phyloP scores from a whole-genome alignment of 2,888 invertebrate genomes.

The Bimastos eiseni region DNA sequence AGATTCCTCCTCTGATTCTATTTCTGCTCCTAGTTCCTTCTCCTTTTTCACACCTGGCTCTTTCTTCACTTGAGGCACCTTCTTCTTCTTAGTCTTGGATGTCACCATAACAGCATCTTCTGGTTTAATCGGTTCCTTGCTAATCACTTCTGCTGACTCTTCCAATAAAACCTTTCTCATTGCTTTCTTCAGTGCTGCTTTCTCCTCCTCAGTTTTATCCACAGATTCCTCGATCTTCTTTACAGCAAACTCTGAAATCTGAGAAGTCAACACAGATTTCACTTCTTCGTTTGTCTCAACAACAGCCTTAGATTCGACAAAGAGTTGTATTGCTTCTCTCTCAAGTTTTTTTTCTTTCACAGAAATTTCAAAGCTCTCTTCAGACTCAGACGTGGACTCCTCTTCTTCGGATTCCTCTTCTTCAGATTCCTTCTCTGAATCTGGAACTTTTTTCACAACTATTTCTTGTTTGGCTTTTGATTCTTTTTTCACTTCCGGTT shows the following conservation, averaged over 20 bases:
- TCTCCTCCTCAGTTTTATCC: slow-evolving; percentile 2
- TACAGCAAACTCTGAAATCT: background rate
- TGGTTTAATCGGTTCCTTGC: background rate
- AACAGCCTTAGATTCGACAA: background rate
- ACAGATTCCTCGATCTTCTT: slow-evolving; percentile 21
- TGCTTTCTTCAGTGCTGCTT: background rate
- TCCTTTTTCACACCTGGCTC: background rate
- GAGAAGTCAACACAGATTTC: background rate
- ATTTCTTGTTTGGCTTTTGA: too few relatives aligned
- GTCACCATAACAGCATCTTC: slow-evolving; percentile 8
- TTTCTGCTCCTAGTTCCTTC: background rate
- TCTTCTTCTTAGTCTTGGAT: background rate
- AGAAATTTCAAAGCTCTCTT: background rate
- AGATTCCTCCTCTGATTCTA: background rate
- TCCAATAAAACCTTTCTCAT: background rate
- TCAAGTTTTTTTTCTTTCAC: background rate
- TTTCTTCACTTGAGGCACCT: background rate
- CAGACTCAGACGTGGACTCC: background rate
- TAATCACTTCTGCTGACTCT: slow-evolving; percentile 10
- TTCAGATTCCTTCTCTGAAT: background rate
- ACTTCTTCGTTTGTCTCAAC: background rate
- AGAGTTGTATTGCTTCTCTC: background rate
- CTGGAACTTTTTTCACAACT: background rate
- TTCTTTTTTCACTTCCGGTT: background rate
- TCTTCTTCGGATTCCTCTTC: background rate